Conservation (phyloP, 2,888 invertebrate species). For the Eurytoma californica region DNA sequence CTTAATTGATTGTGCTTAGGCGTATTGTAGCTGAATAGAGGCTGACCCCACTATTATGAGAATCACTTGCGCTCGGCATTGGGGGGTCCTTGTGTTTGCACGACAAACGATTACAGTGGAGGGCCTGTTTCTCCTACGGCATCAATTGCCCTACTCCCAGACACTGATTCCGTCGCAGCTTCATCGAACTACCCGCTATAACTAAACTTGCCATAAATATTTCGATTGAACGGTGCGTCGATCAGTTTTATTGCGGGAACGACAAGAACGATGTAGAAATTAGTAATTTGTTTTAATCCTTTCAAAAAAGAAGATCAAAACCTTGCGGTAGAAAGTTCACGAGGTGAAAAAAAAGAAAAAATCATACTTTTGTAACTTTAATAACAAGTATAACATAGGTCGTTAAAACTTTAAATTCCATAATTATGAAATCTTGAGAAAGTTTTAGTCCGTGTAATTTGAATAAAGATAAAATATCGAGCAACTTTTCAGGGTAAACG, state of each 20-base stretch:
- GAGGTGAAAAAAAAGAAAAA: too few species aligned
- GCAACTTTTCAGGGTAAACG: too few species aligned
- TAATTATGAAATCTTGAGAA: too few species aligned
- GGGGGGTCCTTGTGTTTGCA: slow-evolving; percentile 20
- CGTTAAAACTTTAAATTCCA: too few species aligned
- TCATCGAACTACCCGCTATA: background rate
- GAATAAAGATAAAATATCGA: too few species aligned
- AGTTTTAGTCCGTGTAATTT: too few species aligned
- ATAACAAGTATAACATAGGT: too few species aligned
- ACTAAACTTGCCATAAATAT: background rate
- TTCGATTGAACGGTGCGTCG: background rate
- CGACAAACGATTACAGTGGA: slow-evolving; percentile 38
- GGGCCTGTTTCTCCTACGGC: slow-evolving; percentile 1
- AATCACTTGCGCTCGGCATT: background rate
- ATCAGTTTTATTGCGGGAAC: background rate
- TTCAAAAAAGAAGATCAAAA: background rate
- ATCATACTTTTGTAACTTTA: too few species aligned
- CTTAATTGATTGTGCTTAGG: slow-evolving; percentile 34
- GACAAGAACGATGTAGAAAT: background rate
- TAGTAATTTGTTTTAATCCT: background rate
- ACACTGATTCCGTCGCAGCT: background rate
- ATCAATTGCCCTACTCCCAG: slow-evolving; percentile 15
- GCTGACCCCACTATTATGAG: slow-evolving; percentile 6
- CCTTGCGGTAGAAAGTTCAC: background rate
- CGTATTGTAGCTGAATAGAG: background rate